A percentile compares a stretch with the other conserved stretches of the same genome.
These are phyloP conservation scores for Neomorphus geoffroyi DNA, from an alignment of 2,797 vertebrate species.

Conservation along the genomic window DNA sequence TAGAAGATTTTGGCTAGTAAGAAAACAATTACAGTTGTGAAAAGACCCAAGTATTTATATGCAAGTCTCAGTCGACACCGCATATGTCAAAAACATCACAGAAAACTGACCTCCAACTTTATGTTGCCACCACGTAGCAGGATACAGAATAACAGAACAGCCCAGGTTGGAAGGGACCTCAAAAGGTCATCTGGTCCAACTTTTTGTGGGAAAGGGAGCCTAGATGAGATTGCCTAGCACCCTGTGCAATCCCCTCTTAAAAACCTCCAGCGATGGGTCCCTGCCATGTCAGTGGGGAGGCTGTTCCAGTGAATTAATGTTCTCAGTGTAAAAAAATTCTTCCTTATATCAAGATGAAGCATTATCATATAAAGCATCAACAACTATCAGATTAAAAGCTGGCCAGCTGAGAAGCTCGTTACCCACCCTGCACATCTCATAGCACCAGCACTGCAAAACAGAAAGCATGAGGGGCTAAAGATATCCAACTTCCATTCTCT, in stretches of 20 bases:
- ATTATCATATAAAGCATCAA: neutral
- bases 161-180: neutral
- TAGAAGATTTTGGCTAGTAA: neutral
- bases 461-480: neutral
- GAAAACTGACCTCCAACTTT: neutral
- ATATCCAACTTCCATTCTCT: neutral
- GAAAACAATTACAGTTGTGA: neutral
- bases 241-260: neutral
- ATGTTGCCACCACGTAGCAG: neutral
- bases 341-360: neutral
- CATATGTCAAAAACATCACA: neutral
- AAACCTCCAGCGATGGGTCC: neutral
- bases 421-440: neutral
- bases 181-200: neutral
- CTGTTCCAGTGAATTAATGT: neutral
- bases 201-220: neutral
- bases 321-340: neutral
- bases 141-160: neutral
- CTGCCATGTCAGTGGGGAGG: neutral
- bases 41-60: neutral
- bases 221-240: neutral
- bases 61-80: neutral
- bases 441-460: neutral
- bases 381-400: neutral
- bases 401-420: neutral